Base-by-base conservation (phyloP, 2,797 vertebrate species). In the Schizopygopsis pylzovi region DNA sequence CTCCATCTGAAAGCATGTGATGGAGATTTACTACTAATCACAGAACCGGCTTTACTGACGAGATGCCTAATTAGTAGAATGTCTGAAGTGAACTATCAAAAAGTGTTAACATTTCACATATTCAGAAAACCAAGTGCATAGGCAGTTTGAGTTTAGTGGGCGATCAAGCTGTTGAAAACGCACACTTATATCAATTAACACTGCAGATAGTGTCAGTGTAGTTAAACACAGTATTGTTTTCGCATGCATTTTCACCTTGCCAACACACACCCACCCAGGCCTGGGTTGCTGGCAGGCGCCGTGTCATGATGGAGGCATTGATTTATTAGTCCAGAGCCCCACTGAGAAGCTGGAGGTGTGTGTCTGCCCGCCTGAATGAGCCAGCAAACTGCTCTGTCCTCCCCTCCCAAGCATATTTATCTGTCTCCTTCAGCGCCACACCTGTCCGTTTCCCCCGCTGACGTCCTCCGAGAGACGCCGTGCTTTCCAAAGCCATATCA, bases 391-490 rank as follows among this genome's bases (percentile, higher is more conserved):
- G 54, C 68, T 86, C 84, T 78, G 56, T 88, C 81, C 67, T 91
- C 88, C 89, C 71, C 49, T 91, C 88, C 89, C 88, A 86, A 1
- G 7, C 92, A 91, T 88, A 82, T 90, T 90, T 88, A 84, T 92
- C 89, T 92, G 87, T 83, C 84, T 90, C 92, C 91, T 89, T 88
- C 91, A 73, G 91, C 89, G 90, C 93, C 86, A 92, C 87, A 90
- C 83, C 85, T 90, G 89, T 91, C 93, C 88, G 87, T 90, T 84
- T 92, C 45, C 65, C 71, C 54, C 68, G 41, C 45, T 72, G 61
- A 72, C 77, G 63, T 65, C 72, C 15, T 79, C 76, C 52, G 49
- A 70, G 81, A 84, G 70, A 76, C 25, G 28, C 16, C 45, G 59
- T 86, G 81, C 82, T 78, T 88, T 86, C 68, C 79, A 71, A 54